Percentiles rank a stretch among this genome's conserved stretches.
These are phyloP conservation scores for Malurus splendens DNA, from an alignment of 2,797 vertebrate species.

Conservation along the genomic window DNA sequence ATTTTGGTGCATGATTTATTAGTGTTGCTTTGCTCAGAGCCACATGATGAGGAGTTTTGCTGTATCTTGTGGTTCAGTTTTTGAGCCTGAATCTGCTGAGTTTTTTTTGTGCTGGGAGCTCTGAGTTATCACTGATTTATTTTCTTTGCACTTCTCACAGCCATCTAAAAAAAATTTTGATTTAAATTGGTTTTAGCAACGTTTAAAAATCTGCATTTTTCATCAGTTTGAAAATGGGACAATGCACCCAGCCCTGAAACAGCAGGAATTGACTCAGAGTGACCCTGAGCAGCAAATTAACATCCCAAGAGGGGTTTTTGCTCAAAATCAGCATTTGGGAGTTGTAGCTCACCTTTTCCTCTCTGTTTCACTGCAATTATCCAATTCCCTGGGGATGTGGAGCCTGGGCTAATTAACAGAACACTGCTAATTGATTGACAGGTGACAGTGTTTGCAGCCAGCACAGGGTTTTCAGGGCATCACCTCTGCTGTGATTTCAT, in stretches of 20 bases:
- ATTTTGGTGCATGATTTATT: not conserved
- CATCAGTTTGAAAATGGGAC: too few species aligned
- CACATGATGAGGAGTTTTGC: not conserved
- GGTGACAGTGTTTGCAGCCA: not conserved
- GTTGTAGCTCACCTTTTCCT: not conserved
- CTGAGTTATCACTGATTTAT: not conserved
- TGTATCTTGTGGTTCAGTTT: not conserved
- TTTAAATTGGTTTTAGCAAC: too few species aligned
- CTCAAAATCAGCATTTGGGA: not conserved
- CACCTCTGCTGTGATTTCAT: not conserved
- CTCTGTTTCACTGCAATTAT: not conserved
- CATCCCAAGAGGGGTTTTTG: not conserved
- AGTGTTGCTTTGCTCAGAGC: not conserved
- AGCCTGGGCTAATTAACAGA: not conserved
- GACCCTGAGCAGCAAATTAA: conserved; percentile 21
- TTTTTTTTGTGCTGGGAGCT: not conserved
- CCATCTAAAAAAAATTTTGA: too few species aligned
- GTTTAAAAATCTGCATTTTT: too few species aligned
- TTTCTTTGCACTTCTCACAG: too few species aligned
- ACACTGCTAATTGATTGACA: not conserved
- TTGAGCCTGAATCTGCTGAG: not conserved
- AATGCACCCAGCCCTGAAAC: too few species aligned
- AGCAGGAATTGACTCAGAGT: not conserved
- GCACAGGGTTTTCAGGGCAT: not conserved
- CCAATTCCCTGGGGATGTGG: not conserved